Evolutionary conservation across 2,888 invertebrate species (phyloP).

Genomic region (Nomada fabriciana): DNA sequence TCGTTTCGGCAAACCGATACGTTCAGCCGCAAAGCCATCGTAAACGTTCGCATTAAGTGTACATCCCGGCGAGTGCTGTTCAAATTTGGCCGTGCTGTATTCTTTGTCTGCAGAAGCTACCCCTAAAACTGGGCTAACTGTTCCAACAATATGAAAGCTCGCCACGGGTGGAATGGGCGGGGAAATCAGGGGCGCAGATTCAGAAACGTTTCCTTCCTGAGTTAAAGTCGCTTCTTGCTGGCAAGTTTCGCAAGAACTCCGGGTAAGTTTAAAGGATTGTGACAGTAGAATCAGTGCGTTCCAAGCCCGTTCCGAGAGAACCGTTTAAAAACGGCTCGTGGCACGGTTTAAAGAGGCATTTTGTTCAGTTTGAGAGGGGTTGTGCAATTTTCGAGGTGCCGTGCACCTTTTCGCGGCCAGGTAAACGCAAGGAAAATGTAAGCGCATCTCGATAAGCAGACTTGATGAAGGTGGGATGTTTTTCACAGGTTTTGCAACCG

Average conservation of each 20-base stretch:
- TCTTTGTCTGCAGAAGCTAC: background rate
- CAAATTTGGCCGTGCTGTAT: background rate
- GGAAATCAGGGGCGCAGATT: background rate
- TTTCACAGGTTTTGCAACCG: too few relatives aligned
- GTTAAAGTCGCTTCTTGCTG: background rate
- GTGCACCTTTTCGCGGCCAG: too few relatives aligned
- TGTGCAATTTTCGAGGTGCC: background rate
- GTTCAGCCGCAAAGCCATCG: slow-evolving; percentile 49
- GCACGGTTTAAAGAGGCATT: background rate
- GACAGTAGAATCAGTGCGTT: background rate
- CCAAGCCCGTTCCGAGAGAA: background rate
- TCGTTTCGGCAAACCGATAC: slow-evolving; percentile 34
- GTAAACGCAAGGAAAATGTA: too few relatives aligned
- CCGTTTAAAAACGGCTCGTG: background rate
- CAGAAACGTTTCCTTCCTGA: slow-evolving; percentile 9
- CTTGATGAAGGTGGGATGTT: too few relatives aligned
- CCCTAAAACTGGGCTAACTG: background rate
- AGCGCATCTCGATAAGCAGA: too few relatives aligned
- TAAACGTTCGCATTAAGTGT: slow-evolving; percentile 40
- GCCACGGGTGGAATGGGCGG: background rate
- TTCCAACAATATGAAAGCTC: too few relatives aligned
- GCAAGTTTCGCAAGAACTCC: slow-evolving; percentile 7
- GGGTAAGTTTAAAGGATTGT: background rate
- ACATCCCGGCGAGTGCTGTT: background rate
- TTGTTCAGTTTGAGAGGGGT: background rate